Base-by-base conservation (phyloP, 2,888 invertebrate genomes). In the Campoletis raptor region DNA sequence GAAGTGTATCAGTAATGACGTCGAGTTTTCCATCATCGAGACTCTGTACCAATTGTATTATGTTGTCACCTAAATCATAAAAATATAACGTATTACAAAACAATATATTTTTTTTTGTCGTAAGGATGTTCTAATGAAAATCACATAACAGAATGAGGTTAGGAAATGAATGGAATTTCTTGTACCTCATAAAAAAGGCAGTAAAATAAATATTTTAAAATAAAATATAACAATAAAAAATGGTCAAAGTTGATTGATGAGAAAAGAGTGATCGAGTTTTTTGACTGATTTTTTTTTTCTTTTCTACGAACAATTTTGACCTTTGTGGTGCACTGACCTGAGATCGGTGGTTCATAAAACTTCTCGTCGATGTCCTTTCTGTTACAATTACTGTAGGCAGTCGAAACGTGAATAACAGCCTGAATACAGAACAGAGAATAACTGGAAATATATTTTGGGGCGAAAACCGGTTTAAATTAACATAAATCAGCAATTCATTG, bases 341-440 rank as follows among this genome's bases (percentile, higher is more conserved):
- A 91, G 24, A 94, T 92, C 4, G 95, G 94, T 2, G 94, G 88
- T 0, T 94, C 92, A 89, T 95, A 95, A 85, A 95, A 93, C 86
- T 92, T 92, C 90, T 95, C 95, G 24, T 93, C 94, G 45, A 95
- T 94, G 24, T 90, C 83, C 36, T 45, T 86, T 81, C 90, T 92
- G 86, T 87, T 92, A 85, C 97, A 97, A 94, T 98, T 97, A 2
- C 97, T 96, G 92, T 97, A 98, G 0, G 97, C 98, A 0, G 98
- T 98, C 2, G 97, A 97, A 72, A 98, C 96, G 93, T 98, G 97
- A 90, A 98, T 96, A 45, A 96, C 91, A 0, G 96, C 95, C 97
- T 97, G 94, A 30, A 93, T 12, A 18, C 10, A 40, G 36, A n/a
- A 45, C 15, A 21, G 18, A 40, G 24, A 54, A 73, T 57, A 37